A percentile compares a stretch with the other conserved stretches of the same genome.
phyloP scores from a whole-genome alignment of 2,888 invertebrate genomes.

The Smittia sp. region DNA sequence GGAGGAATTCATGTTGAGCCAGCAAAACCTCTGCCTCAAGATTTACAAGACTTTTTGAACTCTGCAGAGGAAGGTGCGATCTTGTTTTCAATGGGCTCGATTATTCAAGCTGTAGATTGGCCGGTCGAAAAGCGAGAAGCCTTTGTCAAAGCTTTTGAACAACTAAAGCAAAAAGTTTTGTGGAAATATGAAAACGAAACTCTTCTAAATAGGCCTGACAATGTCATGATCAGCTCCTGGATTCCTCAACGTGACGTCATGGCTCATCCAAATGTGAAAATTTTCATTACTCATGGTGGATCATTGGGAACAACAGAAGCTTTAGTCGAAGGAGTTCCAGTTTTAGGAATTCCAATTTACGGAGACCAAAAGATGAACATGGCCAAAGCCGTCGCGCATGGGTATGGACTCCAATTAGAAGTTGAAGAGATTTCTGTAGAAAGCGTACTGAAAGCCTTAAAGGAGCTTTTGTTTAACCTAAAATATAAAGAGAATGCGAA shows the following conservation, averaged over 20 bases:
- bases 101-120: slow-evolving; percentile 28
- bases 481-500: slow-evolving; percentile 42
- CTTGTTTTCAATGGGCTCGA: slow-evolving; percentile 49
- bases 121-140: slow-evolving; percentile 32
- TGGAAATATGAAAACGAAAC: slow-evolving; percentile 44
- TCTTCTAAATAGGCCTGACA: slow-evolving; percentile 43
- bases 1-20: slow-evolving; percentile 41
- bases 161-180: slow-evolving; percentile 42
- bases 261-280: slow-evolving; percentile 54
- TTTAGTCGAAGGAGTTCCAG: slow-evolving; percentile 52
- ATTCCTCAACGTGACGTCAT: slow-evolving; percentile 52
- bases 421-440: slow-evolving; percentile 51
- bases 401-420: slow-evolving; percentile 67
- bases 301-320: slow-evolving; percentile 56
- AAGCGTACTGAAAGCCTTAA: neutral
- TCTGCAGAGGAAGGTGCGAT: slow-evolving; percentile 48
- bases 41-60: slow-evolving; percentile 47
- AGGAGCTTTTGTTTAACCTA: slow-evolving; percentile 21
- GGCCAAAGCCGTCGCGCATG: slow-evolving; percentile 66
- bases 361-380: slow-evolving; percentile 78
- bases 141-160: slow-evolving; percentile 24
- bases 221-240: slow-evolving; percentile 50
- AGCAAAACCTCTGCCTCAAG: slow-evolving; percentile 43
- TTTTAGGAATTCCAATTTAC: slow-evolving; percentile 62
- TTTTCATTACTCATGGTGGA: slow-evolving; percentile 59